Conservation (phyloP, 2,888 invertebrate genomes). For the Cheilosia impressa region DNA sequence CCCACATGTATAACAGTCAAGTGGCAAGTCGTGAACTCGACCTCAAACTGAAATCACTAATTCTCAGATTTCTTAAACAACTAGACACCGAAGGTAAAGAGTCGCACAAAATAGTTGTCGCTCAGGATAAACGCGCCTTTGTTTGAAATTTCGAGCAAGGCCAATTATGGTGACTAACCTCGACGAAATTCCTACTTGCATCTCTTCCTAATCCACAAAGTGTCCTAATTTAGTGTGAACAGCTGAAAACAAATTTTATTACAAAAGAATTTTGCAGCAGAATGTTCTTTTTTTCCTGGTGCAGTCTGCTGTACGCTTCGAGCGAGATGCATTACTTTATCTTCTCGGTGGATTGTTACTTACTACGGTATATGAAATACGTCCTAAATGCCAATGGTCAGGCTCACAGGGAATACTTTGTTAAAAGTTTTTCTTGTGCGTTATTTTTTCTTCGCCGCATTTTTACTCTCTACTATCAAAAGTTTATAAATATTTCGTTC, state of each 20-base stretch:
- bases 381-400: constrained; percentile 11
- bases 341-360: neutral
- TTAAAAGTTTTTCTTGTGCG: constrained; percentile 10
- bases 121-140: no score
- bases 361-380: neutral
- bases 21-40: no score
- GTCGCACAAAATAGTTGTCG: no score
- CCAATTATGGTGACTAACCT: no score
- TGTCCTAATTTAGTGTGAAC: constrained; percentile 35
- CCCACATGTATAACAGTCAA: no score
- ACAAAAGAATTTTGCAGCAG: constrained; percentile 38
- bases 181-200: no score
- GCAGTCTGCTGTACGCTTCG: neutral
- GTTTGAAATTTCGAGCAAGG: no score
- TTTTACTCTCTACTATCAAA: constrained; percentile 53
- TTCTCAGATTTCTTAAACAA: no score
- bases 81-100: no score
- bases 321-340: neutral
- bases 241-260: neutral
- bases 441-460: constrained; percentile 24
- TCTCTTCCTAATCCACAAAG: neutral
- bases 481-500: constrained; percentile 38
- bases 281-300: neutral
- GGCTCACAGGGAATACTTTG: constrained; percentile 34
- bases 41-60: no score